These are phyloP conservation scores for Leptura quadrifasciata DNA, from an alignment of 2,888 invertebrate genomes.

Conservation along the genomic window DNA sequence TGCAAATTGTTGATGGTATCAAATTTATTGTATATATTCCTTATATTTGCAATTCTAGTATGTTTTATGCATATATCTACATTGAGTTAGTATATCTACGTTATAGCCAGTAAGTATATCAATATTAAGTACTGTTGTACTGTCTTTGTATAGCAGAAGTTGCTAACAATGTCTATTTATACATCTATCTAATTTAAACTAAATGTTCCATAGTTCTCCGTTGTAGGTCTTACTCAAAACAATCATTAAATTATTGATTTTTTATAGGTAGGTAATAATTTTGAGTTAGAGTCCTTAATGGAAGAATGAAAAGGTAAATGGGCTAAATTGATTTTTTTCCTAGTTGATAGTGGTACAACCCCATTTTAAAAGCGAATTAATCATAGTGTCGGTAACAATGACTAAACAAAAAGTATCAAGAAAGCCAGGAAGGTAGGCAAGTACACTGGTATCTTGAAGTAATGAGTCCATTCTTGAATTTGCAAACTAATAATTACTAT, in stretches of 20 bases:
- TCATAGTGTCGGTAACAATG: constrained; percentile 19
- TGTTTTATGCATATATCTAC: too few species aligned
- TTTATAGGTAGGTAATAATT: constrained; percentile 19
- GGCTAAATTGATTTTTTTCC: constrained; percentile 37
- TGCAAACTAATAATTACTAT: too few species aligned
- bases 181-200: background rate
- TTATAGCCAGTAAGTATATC: too few species aligned
- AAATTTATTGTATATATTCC: too few species aligned
- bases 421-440: background rate
- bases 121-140: too few species aligned
- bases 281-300: constrained; percentile 29
- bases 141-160: too few species aligned
- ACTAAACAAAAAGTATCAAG: constrained; percentile 17
- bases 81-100: too few species aligned
- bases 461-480: too few species aligned
- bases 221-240: background rate
- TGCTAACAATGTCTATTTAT: too few species aligned
- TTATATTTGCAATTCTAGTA: too few species aligned
- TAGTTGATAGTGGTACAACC: constrained; percentile 21
- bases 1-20: too few species aligned
- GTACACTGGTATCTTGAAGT: constrained; percentile 2
- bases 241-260: background rate
- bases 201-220: background rate
- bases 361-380: constrained; percentile 33
- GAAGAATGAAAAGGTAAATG: constrained; percentile 18